phyloP scores from a whole-genome alignment of 2,797 vertebrate genomes.

The Pangasius krempfi region DNA sequence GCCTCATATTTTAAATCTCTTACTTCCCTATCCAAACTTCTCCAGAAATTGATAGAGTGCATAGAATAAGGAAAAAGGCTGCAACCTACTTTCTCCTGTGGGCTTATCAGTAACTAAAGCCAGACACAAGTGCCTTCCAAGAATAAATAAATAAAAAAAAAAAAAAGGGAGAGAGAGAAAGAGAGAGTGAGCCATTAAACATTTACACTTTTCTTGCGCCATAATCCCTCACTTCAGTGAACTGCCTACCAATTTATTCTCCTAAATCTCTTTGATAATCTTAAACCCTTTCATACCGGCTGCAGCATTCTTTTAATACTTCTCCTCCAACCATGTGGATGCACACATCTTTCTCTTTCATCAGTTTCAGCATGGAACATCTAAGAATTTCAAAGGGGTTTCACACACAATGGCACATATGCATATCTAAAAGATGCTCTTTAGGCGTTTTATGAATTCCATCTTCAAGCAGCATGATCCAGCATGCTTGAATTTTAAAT shows the following conservation, averaged over 20 bases:
- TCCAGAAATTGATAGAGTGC: constrained; percentile 19
- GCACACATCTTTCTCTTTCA: constrained; percentile 28
- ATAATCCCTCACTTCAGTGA: constrained; percentile 60
- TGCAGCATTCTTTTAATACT: constrained; percentile 31
- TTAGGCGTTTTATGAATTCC: constrained; percentile 15
- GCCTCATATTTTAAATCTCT: constrained; percentile 49
- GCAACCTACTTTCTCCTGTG: constrained; percentile 53
- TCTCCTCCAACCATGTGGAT: constrained; percentile 45
- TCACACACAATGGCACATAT: constrained; percentile 32
- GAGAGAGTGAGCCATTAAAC: constrained; percentile 63
- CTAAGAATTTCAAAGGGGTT: constrained; percentile 41
- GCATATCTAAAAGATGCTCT: constrained; percentile 22
- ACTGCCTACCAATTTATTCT: constrained; percentile 66
- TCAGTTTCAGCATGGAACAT: constrained; percentile 42
- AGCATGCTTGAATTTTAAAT: constrained; percentile 40
- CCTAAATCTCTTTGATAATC: constrained; percentile 70
- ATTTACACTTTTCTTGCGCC: constrained; percentile 63
- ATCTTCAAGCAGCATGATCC: constrained; percentile 38
- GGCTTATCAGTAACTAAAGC: constrained; percentile 53
- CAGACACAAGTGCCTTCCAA: constrained; percentile 60
- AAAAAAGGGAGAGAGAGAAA: constrained; percentile 6
- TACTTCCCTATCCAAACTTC: constrained; percentile 36
- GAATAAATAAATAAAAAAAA: constrained; percentile 38
- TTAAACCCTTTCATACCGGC: constrained; percentile 63
- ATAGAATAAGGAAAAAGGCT: constrained; percentile 26